Conservation (phyloP, 2,797 vertebrate species). For the Adelosebastes latens region DNA sequence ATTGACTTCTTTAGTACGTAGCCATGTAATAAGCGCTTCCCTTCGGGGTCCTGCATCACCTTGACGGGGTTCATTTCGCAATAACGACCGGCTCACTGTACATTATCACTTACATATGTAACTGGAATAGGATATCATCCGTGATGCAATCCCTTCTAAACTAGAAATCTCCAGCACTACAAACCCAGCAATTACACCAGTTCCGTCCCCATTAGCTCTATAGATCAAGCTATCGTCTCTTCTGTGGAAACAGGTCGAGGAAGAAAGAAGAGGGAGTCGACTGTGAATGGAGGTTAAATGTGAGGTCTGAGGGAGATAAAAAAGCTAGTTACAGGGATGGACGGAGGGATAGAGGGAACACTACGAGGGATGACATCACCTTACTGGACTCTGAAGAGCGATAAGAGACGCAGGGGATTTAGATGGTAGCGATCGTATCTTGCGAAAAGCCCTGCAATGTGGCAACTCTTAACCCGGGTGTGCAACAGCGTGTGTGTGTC, state of each 20-base stretch:
- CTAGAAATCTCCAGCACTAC: neutral
- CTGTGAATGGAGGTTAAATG: slow-evolving; percentile 24
- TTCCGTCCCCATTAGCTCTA: neutral
- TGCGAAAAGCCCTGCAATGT: slow-evolving; percentile 53
- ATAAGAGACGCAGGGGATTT: slow-evolving; percentile 63
- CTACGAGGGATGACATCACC: slow-evolving; percentile 66
- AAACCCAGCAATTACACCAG: neutral
- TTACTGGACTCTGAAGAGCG: slow-evolving; percentile 48
- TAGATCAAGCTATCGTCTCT: neutral
- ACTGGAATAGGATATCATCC: neutral
- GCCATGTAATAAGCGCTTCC: no score
- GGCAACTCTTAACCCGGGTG: slow-evolving; percentile 34
- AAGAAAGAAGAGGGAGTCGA: neutral
- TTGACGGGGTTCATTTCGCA: rapidly evolving
- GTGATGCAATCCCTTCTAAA: neutral
- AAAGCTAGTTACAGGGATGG: slow-evolving; percentile 25
- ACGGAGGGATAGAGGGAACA: slow-evolving; percentile 20
- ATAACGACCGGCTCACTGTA: neutral
- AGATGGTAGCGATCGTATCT: slow-evolving; percentile 58
- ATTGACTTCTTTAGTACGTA: no score
- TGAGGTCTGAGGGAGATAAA: slow-evolving; percentile 46
- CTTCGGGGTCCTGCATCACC: no score
- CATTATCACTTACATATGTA: neutral
- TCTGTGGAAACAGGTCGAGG: slow-evolving; percentile 5
- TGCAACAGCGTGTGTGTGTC: slow-evolving; percentile 13